phyloP scores from a whole-genome alignment of 2,113 vertebrate species.

The Ptyas mucosa region DNA sequence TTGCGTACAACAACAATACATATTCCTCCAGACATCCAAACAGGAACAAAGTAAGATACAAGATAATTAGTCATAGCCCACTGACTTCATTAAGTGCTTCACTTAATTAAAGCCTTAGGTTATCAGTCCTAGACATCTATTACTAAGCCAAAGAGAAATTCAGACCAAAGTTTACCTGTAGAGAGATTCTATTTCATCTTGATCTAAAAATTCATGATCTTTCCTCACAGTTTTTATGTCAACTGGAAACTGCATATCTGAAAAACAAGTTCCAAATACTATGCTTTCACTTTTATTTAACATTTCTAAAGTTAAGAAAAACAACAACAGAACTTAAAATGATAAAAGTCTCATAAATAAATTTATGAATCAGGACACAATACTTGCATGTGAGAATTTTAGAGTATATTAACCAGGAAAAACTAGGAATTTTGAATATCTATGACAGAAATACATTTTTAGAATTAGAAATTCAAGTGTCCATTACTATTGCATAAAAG shows the following conservation, averaged over 20 bases:
- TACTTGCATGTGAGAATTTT: not conserved
- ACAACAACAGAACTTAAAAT: not conserved
- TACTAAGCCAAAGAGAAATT: not conserved
- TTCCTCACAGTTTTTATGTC: conserved; percentile 71
- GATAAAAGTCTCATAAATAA: not conserved
- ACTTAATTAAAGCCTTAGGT: not conserved
- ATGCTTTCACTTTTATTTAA: not conserved
- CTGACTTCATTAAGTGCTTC: not conserved
- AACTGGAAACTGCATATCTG: conserved; percentile 76
- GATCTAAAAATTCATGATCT: conserved; percentile 79
- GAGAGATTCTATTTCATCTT: conserved; percentile 72
- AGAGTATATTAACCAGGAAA: not conserved
- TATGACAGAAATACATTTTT: not conserved
- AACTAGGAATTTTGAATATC: not conserved
- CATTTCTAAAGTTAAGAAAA: not conserved
- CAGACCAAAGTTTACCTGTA: conserved; percentile 68
- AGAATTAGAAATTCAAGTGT: not conserved
- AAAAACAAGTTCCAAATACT: conserved; percentile 7
- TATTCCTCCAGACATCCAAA: not conserved
- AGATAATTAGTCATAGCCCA: not conserved
- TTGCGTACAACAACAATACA: not conserved
- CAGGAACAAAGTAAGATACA: not conserved
- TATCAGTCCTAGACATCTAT: not conserved
- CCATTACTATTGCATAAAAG: not conserved
- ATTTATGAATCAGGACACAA: not conserved